Percentiles rank a stretch among this genome's conserved stretches.
phyloP scores from a whole-genome alignment of 2,113 vertebrate species.

The Leptocoma aspasia region DNA sequence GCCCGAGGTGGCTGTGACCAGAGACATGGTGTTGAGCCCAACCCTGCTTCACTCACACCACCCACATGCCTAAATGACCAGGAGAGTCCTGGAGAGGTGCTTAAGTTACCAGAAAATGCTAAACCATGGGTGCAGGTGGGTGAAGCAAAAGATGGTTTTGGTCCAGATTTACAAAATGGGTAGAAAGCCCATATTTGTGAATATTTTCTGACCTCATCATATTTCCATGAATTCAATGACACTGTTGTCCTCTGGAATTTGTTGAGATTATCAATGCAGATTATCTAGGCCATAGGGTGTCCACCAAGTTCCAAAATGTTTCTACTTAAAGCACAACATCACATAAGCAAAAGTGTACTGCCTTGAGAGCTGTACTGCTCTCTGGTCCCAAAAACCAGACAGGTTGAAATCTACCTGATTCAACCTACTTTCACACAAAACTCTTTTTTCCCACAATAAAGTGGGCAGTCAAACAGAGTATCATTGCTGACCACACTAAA shows the following conservation, averaged over 20 bases:
- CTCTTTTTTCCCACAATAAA: not conserved
- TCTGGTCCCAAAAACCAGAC: not conserved
- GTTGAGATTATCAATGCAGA: not conserved
- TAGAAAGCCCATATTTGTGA: not conserved
- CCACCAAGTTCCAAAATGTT: not conserved
- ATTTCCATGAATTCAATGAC: not conserved
- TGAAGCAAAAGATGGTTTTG: not conserved
- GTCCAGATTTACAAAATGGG: not conserved
- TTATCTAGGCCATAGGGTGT: not conserved
- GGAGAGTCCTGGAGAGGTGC: not conserved
- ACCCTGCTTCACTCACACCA: not conserved
- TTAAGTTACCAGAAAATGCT: not conserved
- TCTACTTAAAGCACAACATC: not conserved
- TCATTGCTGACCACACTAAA: not conserved
- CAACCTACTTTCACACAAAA: not conserved
- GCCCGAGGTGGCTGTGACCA: rapidly evolving
- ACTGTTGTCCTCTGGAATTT: not conserved
- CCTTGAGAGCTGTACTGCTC: not conserved
- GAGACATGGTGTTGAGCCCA: not conserved
- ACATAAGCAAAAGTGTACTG: not conserved
- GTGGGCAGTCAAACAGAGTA: not conserved
- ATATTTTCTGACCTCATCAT: not conserved
- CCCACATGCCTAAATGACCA: not conserved
- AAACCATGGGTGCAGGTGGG: not conserved
- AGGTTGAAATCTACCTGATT: not conserved